These are phyloP conservation scores for Pardosa pseudoannulata DNA, from an alignment of 2,888 invertebrate genomes.

Conservation along the genomic window DNA sequence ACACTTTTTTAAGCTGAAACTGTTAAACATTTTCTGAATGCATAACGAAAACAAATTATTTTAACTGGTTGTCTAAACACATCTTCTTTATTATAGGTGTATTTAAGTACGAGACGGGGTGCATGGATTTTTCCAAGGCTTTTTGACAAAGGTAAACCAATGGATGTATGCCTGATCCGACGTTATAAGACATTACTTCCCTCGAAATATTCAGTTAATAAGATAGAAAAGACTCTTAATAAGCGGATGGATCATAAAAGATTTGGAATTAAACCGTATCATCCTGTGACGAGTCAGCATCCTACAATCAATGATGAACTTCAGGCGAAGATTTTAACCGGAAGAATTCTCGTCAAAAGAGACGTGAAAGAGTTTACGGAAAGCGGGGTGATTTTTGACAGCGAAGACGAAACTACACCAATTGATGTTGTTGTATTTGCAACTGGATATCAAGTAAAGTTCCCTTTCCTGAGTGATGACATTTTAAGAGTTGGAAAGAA, in stretches of 20 bases:
- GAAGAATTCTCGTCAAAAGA: slow-evolving; percentile 76
- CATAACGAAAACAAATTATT: no score
- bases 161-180: slow-evolving; percentile 74
- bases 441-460: slow-evolving; percentile 73
- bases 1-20: no score
- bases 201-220: slow-evolving; percentile 37
- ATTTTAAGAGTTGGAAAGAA: slow-evolving; percentile 60
- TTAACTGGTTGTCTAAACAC: no score
- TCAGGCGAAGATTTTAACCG: slow-evolving; percentile 78
- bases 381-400: slow-evolving; percentile 76
- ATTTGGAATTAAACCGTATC: slow-evolving; percentile 54
- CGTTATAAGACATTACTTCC: slow-evolving; percentile 42
- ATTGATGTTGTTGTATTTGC: slow-evolving; percentile 72
- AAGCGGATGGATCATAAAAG: slow-evolving; percentile 53
- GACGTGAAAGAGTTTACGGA: slow-evolving; percentile 76
- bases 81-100: slow-evolving; percentile 76
- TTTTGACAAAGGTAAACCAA: slow-evolving; percentile 78
- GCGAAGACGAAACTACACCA: slow-evolving; percentile 74
- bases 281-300: slow-evolving; percentile 74
- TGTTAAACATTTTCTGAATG: no score
- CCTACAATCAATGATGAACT: slow-evolving; percentile 78
- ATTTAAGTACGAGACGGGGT: slow-evolving; percentile 79
- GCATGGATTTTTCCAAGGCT: slow-evolving; percentile 79
- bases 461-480: slow-evolving; percentile 71
- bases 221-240: slow-evolving; percentile 39